A percentile compares a stretch with the other conserved stretches of the same genome.
Conservation (phyloP, 2,113 vertebrate genomes). For the Hymenochirus boettgeri region DNA sequence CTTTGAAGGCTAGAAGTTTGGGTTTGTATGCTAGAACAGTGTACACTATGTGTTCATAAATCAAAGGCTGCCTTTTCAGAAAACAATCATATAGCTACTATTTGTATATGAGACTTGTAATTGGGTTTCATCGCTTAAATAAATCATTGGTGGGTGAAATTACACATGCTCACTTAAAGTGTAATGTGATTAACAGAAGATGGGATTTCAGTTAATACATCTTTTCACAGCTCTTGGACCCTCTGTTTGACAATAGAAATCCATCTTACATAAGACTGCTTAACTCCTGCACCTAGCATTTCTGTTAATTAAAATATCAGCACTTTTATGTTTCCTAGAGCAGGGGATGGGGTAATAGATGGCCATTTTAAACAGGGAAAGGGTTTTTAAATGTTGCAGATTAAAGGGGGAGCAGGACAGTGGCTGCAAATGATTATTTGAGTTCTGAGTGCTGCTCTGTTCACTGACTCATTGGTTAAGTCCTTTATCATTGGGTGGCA, state of each 20-base stretch:
- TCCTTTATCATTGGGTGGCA: conserved; percentile 96
- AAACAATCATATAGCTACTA: conserved; percentile 51
- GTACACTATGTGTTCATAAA: neutral
- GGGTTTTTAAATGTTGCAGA: conserved; percentile 47
- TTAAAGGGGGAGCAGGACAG: conserved; percentile 38
- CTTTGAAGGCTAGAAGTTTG: too few species aligned
- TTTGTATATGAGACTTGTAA: conserved; percentile 58
- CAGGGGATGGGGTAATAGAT: conserved; percentile 40
- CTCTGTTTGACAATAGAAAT: conserved; percentile 65
- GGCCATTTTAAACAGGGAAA: conserved; percentile 42
- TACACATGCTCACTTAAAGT: conserved; percentile 72
- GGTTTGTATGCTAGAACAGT: neutral
- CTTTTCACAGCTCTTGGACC: conserved; percentile 62
- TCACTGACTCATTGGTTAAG: conserved; percentile 79
- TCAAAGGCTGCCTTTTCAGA: neutral
- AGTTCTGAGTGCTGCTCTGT: conserved; percentile 72
- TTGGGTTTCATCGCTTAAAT: conserved; percentile 67
- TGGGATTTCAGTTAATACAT: conserved; percentile 69
- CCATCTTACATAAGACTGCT: conserved; percentile 60
- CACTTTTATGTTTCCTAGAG: conserved; percentile 27
- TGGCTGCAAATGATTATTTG: conserved; percentile 78
- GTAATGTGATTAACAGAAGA: conserved; percentile 78
- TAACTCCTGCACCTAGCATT: conserved; percentile 49
- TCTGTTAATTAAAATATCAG: conserved; percentile 35
- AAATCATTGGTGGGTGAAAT: conserved; percentile 77